Evolutionary conservation across 2,113 vertebrate genomes (phyloP), one percentile per base, ranked within the genome.

Genomic region (Rhinichthys klamathensis): DNA sequence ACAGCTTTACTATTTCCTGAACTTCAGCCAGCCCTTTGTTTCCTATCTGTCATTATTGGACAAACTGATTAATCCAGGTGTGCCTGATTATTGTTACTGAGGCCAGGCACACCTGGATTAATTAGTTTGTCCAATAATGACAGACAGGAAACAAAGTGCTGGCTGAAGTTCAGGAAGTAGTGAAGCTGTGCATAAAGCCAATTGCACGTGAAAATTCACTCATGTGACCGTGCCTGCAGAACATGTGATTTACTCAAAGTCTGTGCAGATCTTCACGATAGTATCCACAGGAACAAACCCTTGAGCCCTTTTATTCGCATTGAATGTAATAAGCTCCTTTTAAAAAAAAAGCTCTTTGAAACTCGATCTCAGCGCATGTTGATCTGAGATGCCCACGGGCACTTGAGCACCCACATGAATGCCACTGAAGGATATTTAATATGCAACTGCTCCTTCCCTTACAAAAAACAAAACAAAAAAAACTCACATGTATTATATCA

Each of bases 361-460:
- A 61, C 56, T 32, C 32, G 49, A 81, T 69, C 41, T 56, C 27
- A 51, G 60, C 21, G 90, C 90, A 91, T 89, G 89, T 76, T 73
- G 58, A 84, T 82, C 69, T 83, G 61, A 85, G 76, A 84, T 73
- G 67, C 79, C 83, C 80, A 65, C 15, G 30, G 41, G 58, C 65
- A 76, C 49, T 21, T 75, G 49, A 61, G 41, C 84, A 80, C 35
- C 79, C 76, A 56, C 58, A 32, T 79, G 82, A 82, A 87, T 83
- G 77, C 60, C 73, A 72, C 76, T 69, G 85, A 80, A 79, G 35
- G 25, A 78, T 60, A 82, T 83, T 60, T 79, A 80, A 83, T 67
- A 88, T 90, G 89, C 89, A 90, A 86, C 82, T 78, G 82, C 21
- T 87, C 78, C 69, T 70, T 70, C 67, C 35, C 84, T 82, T 77